phyloP scores from a whole-genome alignment of 2,888 invertebrate genomes.

The Ceratothoa steindachneri region DNA sequence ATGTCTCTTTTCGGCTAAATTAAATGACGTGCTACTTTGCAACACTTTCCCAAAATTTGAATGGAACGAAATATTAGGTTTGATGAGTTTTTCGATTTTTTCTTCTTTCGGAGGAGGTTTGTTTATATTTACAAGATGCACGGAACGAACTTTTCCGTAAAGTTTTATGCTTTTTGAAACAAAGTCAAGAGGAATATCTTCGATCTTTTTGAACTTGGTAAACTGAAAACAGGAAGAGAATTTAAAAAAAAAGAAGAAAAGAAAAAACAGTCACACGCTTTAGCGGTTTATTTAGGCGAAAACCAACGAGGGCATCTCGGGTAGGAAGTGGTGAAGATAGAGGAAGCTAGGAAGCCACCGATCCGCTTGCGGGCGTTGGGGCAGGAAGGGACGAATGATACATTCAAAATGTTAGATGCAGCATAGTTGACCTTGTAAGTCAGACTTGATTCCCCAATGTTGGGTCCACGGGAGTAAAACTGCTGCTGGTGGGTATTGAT shows the following conservation, averaged over 20 bases:
- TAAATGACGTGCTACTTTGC: too few relatives aligned
- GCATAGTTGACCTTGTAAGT: too few relatives aligned
- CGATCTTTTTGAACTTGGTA: slow-evolving; percentile 27
- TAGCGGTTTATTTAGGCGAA: not conserved
- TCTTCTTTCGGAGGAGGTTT: not conserved
- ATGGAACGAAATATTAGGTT: not conserved
- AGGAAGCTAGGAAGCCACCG: too few relatives aligned
- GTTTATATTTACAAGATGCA: not conserved
- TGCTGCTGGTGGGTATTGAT: too few relatives aligned
- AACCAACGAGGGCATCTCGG: not conserved
- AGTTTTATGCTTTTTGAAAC: slow-evolving; percentile 34
- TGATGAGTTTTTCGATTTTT: not conserved
- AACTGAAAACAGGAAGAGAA: slow-evolving; percentile 22
- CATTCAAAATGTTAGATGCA: too few relatives aligned
- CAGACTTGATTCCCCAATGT: too few relatives aligned
- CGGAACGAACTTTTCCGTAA: slow-evolving; percentile 24
- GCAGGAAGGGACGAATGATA: too few relatives aligned
- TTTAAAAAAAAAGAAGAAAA: not conserved
- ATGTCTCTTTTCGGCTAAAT: too few relatives aligned
- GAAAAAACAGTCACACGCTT: not conserved
- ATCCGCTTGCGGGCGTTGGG: too few relatives aligned
- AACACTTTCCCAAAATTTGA: not conserved
- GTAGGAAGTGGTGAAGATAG: not conserved
- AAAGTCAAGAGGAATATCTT: slow-evolving; percentile 39
- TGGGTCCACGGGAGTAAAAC: too few relatives aligned